Evolutionary conservation across 2,113 vertebrate genomes (phyloP).

Genomic region (Petrocephalus zakoni): DNA sequence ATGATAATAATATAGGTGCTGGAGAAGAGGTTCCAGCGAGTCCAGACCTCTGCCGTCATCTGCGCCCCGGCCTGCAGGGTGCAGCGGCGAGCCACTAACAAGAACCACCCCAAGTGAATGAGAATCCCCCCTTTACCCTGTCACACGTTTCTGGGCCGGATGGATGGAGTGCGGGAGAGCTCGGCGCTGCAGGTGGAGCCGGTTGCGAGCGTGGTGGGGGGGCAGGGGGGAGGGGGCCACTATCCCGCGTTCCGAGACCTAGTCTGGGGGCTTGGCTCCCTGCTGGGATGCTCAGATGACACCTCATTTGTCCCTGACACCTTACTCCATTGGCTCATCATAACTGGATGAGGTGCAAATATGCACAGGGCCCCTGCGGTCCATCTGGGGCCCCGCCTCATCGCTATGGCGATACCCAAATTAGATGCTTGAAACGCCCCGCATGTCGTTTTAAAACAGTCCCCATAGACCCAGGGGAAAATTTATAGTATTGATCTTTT

Average conservation of each 20-base stretch:
- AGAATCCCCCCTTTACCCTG: constrained; percentile 20
- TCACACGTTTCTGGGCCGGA: constrained; percentile 36
- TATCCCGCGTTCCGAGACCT: neutral
- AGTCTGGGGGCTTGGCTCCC: constrained; percentile 1
- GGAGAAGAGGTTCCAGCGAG: neutral
- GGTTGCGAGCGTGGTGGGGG: neutral
- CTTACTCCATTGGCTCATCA: constrained; percentile 32
- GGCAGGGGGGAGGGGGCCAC: constrained; percentile 14
- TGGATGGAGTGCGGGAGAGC: constrained; percentile 41
- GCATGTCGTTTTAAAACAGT: neutral
- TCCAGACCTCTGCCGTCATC: neutral
- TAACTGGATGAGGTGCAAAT: constrained; percentile 44
- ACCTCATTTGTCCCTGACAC: constrained; percentile 50
- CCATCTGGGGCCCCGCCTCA: constrained; percentile 32
- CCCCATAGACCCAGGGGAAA: neutral
- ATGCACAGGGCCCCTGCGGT: constrained; percentile 19
- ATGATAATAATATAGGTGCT: neutral
- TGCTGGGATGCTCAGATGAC: constrained; percentile 33
- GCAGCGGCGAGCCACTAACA: constrained; percentile 12
- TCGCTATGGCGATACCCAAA: constrained; percentile 23
- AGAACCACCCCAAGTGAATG: constrained; percentile 39
- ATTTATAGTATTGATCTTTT: neutral
- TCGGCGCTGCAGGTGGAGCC: constrained; percentile 17
- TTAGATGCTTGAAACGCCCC: neutral
- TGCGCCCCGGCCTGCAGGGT: neutral